These are phyloP conservation scores for Atherinomorus stipes DNA, from an alignment of 2,113 vertebrate genomes.

Conservation along the genomic window DNA sequence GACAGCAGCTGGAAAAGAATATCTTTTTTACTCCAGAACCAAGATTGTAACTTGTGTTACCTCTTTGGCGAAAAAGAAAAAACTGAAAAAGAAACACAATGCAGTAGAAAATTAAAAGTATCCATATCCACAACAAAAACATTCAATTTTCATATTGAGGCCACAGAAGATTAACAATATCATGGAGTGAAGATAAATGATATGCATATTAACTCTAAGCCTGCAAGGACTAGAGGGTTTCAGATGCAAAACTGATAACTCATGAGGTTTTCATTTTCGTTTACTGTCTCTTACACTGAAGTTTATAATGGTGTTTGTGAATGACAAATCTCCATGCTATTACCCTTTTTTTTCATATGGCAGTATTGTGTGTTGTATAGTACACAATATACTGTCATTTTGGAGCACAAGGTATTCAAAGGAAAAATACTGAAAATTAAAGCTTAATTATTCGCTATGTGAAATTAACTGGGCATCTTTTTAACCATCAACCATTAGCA, in stretches of 20 bases:
- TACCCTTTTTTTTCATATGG: neutral
- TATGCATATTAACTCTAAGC: conserved; percentile 33
- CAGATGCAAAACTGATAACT: conserved; percentile 29
- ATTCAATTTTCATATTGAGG: conserved; percentile 35
- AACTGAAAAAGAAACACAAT: neutral
- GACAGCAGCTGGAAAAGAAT: neutral
- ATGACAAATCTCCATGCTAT: neutral
- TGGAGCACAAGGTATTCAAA: neutral
- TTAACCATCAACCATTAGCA: neutral
- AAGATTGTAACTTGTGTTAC: no score
- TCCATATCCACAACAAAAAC: conserved; percentile 22
- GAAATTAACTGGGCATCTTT: neutral
- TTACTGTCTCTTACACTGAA: neutral
- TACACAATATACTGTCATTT: neutral
- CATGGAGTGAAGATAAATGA: conserved; percentile 36
- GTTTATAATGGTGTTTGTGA: neutral
- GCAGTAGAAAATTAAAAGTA: neutral
- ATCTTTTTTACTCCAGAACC: neutral
- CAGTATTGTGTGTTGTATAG: no score
- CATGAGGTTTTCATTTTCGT: conserved; percentile 9
- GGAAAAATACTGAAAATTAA: neutral
- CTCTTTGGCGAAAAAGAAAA: neutral
- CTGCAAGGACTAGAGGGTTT: conserved; percentile 29
- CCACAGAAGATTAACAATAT: conserved; percentile 47
- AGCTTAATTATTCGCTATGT: neutral